Base-by-base conservation (phyloP, 2,797 vertebrate genomes). In the Galago senegalensis region DNA sequence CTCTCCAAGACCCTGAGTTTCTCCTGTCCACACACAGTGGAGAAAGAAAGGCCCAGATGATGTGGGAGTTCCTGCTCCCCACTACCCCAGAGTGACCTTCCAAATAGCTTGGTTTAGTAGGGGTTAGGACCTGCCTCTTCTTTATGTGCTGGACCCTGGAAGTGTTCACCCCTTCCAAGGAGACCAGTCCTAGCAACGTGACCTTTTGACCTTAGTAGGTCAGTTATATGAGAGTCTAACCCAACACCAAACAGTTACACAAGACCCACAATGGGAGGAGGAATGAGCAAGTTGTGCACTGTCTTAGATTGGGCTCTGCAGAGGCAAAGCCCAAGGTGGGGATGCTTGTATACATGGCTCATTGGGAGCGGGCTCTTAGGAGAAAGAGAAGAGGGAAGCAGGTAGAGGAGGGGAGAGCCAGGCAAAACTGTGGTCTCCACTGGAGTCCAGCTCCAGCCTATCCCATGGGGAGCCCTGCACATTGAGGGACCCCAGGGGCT, bases 241-340 rank as follows among this genome's bases (percentile, higher is more conserved):
- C 40, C 6, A 0, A 4, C 69, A 49, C 21, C 34, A 3, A 29
- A 16, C 31, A 73, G 85, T 53, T 43, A 27, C 1, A 31, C 2
- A 16, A 89, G 72, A 72, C 23, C 43, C 29, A 77, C 13, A 1
- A 3, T 16, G 11, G 0, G 0, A 3, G 29, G 60, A 20, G 31
- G 61, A 11, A 11, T 6, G 5, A 1, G 5, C 5, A 12, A 6
- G 29, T 11, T n/a, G 11, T 5, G 27, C 2, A 2, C 46, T 5
- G 11, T 49, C 87, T 43, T 5, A 14, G 37, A 34, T 7, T 1
- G 8, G 84, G 16, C 58, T 20, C 67, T 12, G 49, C 58, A 79
- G 89, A 60, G 29, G 79, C 46, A 25, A 46, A 67, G 10, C 10
- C 46, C 5, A 10, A 46, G 61, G 20, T 2, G 21, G 37, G 20